Evolutionary conservation across 2,113 vertebrate species (phyloP).

Genomic region (Heterocephalus glaber): DNA sequence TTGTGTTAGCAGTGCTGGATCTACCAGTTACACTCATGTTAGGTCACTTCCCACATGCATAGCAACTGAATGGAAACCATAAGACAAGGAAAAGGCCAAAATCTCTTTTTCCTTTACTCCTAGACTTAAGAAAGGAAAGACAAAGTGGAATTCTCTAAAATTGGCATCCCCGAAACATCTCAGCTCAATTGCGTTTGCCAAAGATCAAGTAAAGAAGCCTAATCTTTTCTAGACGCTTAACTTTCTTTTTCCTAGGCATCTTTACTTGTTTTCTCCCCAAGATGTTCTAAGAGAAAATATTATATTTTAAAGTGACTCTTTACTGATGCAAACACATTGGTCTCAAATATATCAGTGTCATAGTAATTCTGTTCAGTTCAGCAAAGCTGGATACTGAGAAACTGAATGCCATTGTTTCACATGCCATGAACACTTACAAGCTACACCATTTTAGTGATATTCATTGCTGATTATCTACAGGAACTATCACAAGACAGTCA

Average conservation of each 20-base stretch:
- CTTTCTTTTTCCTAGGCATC: conserved; percentile 83
- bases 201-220: conserved; percentile 80
- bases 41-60: conserved; percentile 83
- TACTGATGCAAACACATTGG: conserved; percentile 69
- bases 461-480: neutral
- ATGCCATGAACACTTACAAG: neutral
- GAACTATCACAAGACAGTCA: neutral
- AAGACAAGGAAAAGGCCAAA: conserved; percentile 83
- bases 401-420: conserved; percentile 31
- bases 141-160: conserved; percentile 80
- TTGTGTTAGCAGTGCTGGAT: conserved; percentile 75
- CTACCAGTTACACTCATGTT: conserved; percentile 61
- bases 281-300: conserved; percentile 77
- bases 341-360: conserved; percentile 72
- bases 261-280: conserved; percentile 72
- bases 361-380: conserved; percentile 65
- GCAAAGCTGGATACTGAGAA: conserved; percentile 28
- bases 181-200: conserved; percentile 77
- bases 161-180: conserved; percentile 80
- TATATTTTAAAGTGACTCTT: conserved; percentile 70
- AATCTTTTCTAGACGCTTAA: conserved; percentile 84
- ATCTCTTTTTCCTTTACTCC: conserved; percentile 77
- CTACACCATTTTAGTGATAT: neutral
- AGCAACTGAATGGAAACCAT: conserved; percentile 78
- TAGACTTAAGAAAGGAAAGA: conserved; percentile 77